These are phyloP conservation scores for Brachypodius melanocephalos DNA, from an alignment of 2,113 vertebrate genomes.

Conservation along the genomic window DNA sequence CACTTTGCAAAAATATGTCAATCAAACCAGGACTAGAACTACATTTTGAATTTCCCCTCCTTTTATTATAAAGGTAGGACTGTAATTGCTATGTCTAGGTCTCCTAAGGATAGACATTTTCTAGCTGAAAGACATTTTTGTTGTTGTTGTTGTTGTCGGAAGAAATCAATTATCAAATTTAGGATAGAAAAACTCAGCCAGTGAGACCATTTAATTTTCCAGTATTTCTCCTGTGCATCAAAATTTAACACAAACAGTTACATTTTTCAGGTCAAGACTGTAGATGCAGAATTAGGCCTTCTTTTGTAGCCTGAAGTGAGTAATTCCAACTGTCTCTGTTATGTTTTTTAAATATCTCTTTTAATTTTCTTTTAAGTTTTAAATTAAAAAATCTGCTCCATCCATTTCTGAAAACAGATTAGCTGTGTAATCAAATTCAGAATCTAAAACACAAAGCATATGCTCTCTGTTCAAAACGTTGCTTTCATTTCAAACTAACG, in stretches of 20 bases:
- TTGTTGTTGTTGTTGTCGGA: not conserved
- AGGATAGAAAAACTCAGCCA: not conserved
- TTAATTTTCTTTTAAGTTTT: conserved; percentile 43
- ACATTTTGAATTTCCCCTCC: not conserved
- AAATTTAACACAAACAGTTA: not conserved
- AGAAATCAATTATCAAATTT: not conserved
- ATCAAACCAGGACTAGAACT: not conserved
- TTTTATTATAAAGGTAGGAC: not conserved
- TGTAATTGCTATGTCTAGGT: not conserved
- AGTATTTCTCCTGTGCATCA: not conserved
- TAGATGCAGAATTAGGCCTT: not conserved
- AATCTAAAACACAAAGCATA: conserved; percentile 30
- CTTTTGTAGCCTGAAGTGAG: not conserved
- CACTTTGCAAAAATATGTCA: not conserved
- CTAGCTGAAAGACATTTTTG: not conserved
- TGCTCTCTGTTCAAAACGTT: conserved; percentile 26
- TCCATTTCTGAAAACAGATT: conserved; percentile 30
- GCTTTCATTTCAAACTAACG: conserved; percentile 19
- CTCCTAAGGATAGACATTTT: not conserved
- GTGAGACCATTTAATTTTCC: not conserved
- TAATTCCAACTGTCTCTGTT: not conserved
- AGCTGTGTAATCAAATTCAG: conserved; percentile 38
- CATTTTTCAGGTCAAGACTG: not conserved
- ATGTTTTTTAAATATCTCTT: not conserved
- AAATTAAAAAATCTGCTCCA: conserved; percentile 37